Evolutionary conservation across 2,113 vertebrate genomes (phyloP), one percentile per base, ranked within the genome.

Genomic region (Cyanistes caeruleus): DNA sequence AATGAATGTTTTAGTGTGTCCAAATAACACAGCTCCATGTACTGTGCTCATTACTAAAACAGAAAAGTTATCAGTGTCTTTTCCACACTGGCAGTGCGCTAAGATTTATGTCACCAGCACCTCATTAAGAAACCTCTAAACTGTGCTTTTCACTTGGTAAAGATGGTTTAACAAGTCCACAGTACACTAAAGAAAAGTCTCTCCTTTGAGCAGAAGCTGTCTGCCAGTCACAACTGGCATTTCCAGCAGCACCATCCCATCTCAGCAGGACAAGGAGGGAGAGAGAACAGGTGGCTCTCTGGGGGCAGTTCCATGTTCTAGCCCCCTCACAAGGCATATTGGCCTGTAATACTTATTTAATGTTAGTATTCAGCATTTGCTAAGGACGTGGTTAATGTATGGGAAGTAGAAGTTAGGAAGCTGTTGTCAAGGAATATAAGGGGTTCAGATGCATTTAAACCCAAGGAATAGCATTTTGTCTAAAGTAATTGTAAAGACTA

Each of bases 41-140:
- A 48, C 81, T 65, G 58, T 79, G 67, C 63, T 94, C 51, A 70
- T 96, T 80, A 86, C 55, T 91, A 91, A 96, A 95, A 80, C 84
- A 94, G 76, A 30, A 33, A 83, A 70, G 27, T 85, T 76, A 59
- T 5, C 39, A 51, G 59, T 79, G 81, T 51, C 92, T 35, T 79
- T 83, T 58, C 79, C 41, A 65, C 33, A 21, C 11, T 62, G 68
- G 39, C 1, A 2, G 24, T 55, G 31, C 41, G 51, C n/a, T 76
- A 15, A 67, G 73, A 59, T 89, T 86, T 75, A 75, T 18, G 1
- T 75, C 52, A 52, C 44, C 48, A 81, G 4, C 76, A 68, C 41
- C 48, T 89, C 51, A 41, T 83, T 83, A 90, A 53, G 78, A 78
- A n/a, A 39, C 48, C 73, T 81, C 39, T 67, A 60, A 59, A 70